Conservation (phyloP, 2,113 vertebrate genomes). For the Dendrocopos noguchii region DNA sequence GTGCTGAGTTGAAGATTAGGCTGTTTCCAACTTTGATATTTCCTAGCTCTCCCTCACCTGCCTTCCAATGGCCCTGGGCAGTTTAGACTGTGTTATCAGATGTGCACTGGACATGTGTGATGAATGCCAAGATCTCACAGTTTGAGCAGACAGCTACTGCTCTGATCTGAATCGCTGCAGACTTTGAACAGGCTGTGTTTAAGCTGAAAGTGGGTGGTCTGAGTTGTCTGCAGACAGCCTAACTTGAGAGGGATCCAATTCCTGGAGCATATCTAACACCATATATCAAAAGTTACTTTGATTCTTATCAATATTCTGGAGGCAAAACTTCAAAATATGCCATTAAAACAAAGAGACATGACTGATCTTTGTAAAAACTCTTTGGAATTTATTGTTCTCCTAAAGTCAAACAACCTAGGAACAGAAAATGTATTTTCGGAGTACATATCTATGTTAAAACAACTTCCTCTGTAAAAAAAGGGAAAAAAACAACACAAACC, state of each 20-base stretch:
- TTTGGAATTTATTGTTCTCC: slow-evolving; percentile 52
- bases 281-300: slow-evolving; percentile 72
- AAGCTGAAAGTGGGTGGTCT: slow-evolving; percentile 68
- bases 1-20: slow-evolving; percentile 46
- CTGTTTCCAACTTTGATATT: slow-evolving; percentile 47
- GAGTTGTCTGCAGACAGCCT: slow-evolving; percentile 59
- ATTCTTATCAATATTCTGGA: slow-evolving; percentile 67
- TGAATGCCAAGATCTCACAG: slow-evolving; percentile 47
- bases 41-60: slow-evolving; percentile 46
- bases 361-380: slow-evolving; percentile 43
- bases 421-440: slow-evolving; percentile 41
- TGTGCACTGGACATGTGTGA: slow-evolving; percentile 34
- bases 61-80: slow-evolving; percentile 56
- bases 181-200: slow-evolving; percentile 55
- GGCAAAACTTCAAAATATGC: slow-evolving; percentile 59
- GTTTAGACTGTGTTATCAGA: slow-evolving; percentile 32
- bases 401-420: slow-evolving; percentile 40
- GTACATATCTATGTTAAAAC: slow-evolving; percentile 23
- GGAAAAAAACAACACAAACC: neutral
- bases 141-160: slow-evolving; percentile 42
- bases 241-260: slow-evolving; percentile 63
- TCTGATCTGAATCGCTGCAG: slow-evolving; percentile 45
- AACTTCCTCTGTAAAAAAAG: slow-evolving; percentile 15
- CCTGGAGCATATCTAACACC: slow-evolving; percentile 52
- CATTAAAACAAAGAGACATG: slow-evolving; percentile 58